Percentiles rank a stretch among this genome's conserved stretches.
These are phyloP conservation scores for Germaria angustata DNA, from an alignment of 2,888 invertebrate species.

Conservation along the genomic window DNA sequence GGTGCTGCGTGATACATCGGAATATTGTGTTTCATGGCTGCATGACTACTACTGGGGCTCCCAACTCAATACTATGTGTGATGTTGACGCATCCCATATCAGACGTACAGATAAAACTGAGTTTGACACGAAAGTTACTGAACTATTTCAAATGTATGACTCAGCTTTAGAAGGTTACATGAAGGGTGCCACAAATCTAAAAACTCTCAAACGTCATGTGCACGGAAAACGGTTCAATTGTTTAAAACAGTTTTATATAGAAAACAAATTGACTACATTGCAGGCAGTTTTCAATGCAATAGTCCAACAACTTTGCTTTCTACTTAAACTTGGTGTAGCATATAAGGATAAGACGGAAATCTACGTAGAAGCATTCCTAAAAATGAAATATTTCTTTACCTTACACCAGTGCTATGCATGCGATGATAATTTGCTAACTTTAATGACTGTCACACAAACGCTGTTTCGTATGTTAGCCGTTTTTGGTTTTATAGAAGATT, in stretches of 20 bases:
- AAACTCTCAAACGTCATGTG: constrained; percentile 71
- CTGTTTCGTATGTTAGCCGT: constrained; percentile 76
- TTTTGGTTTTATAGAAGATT: constrained; percentile 75
- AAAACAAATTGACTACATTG: constrained; percentile 65
- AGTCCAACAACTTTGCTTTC: constrained; percentile 67
- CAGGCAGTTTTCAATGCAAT: constrained; percentile 66
- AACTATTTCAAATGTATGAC: constrained; percentile 74
- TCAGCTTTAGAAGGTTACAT: constrained; percentile 71
- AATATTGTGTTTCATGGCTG: constrained; percentile 77
- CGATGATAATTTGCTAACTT: constrained; percentile 66
- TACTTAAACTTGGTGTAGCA: constrained; percentile 70
- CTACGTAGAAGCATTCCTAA: constrained; percentile 71
- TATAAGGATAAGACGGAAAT: constrained; percentile 73
- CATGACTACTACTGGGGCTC: constrained; percentile 77
- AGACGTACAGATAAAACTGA: constrained; percentile 71
- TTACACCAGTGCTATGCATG: constrained; percentile 67
- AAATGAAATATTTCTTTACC: constrained; percentile 76
- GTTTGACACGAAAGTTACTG: constrained; percentile 72
- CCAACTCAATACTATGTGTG: constrained; percentile 71
- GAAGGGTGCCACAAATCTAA: constrained; percentile 72
- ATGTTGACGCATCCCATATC: constrained; percentile 73
- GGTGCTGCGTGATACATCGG: constrained; percentile 73
- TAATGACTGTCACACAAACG: constrained; percentile 72
- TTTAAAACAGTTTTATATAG: constrained; percentile 70
- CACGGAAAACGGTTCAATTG: constrained; percentile 71